phyloP scores from a whole-genome alignment of 2,797 vertebrate species.

The Spatula clypeata region DNA sequence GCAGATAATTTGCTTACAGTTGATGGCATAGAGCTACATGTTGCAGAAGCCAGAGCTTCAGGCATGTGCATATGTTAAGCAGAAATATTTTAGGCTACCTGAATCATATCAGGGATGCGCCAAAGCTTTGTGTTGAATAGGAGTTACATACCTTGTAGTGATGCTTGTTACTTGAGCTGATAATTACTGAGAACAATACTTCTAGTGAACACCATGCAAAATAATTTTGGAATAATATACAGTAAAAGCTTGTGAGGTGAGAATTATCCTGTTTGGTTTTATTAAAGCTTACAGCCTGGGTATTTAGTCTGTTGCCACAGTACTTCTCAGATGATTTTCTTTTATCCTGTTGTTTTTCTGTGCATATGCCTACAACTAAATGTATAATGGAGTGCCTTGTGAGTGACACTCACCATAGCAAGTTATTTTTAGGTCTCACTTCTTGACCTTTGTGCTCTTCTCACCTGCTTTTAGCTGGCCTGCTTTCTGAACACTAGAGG shows the following conservation, averaged over 20 bases:
- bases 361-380: neutral
- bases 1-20: neutral
- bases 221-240: neutral
- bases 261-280: neutral
- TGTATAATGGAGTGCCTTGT: neutral
- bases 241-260: neutral
- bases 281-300: neutral
- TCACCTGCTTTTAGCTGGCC: neutral
- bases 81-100: neutral
- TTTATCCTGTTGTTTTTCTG: neutral
- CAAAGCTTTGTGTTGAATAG: neutral
- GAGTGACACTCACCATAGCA: neutral
- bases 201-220: neutral
- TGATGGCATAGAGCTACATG: neutral
- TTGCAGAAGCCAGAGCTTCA: neutral
- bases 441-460: neutral
- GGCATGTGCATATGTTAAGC: neutral
- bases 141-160: neutral
- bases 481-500: neutral
- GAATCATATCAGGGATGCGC: neutral
- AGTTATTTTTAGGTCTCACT: slow-evolving; percentile 3
- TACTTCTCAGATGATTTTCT: neutral
- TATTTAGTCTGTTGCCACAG: neutral
- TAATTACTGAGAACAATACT: neutral
- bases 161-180: neutral